Conservation (phyloP, 2,113 vertebrate genomes). For the Ranitomeya imitator region DNA sequence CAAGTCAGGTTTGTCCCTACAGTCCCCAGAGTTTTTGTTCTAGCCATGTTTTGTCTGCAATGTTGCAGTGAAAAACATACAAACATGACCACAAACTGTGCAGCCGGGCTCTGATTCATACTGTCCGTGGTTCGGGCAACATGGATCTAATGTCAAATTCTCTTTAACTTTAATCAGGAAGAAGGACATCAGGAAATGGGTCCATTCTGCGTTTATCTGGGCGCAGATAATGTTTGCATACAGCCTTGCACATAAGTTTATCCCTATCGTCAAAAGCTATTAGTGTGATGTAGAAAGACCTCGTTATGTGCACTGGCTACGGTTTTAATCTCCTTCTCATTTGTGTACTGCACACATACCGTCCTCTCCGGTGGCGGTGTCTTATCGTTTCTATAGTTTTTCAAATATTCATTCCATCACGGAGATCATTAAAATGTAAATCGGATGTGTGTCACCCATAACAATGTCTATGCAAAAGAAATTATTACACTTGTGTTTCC, state of each 20-base stretch:
- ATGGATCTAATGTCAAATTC: too few relatives aligned
- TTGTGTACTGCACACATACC: neutral
- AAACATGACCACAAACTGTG: too few relatives aligned
- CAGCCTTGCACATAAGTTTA: conserved; percentile 11
- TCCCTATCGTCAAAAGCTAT: neutral
- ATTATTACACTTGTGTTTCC: conserved; percentile 30
- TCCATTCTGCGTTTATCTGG: neutral
- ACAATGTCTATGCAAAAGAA: conserved; percentile 12
- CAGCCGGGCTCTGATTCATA: too few relatives aligned
- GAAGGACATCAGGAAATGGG: too few relatives aligned
- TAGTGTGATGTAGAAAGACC: neutral
- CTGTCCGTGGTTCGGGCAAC: too few relatives aligned
- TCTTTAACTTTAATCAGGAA: too few relatives aligned
- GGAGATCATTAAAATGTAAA: conserved; percentile 51
- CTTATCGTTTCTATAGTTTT: neutral
- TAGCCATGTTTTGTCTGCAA: too few relatives aligned
- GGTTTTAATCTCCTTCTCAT: neutral
- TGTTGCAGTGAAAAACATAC: too few relatives aligned
- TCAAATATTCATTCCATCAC: conserved; percentile 38
- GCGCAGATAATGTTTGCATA: neutral
- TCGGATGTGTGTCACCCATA: conserved; percentile 38
- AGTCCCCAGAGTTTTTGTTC: too few relatives aligned
- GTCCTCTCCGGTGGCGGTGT: neutral
- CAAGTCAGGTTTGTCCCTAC: too few relatives aligned
- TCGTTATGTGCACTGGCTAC: neutral